Evolutionary conservation across 92 coral and sea anemone genomes (phyloP).

Genomic region (Montipora capitata): DNA sequence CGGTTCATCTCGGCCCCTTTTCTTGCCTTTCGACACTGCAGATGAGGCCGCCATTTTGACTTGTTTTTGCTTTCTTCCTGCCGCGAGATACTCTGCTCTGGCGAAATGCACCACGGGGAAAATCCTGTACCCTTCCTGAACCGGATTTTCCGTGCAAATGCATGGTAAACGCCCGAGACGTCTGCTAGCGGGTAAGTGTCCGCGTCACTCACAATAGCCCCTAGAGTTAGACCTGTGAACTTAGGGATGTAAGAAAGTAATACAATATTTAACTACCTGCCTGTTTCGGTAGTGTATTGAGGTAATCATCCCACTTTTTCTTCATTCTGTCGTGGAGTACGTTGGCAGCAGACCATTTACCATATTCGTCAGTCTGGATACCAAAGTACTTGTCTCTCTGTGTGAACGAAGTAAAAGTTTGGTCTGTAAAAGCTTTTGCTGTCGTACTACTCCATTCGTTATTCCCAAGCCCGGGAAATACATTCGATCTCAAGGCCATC

Average conservation of each 20-base stretch:
- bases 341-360: conserved; percentile 96
- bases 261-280: conserved; percentile 74
- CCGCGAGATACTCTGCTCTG: no score
- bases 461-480: conserved; percentile 96
- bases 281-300: conserved; percentile 82
- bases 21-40: no score
- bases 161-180: no score
- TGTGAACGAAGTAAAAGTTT: conserved; percentile 70
- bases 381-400: conserved; percentile 88
- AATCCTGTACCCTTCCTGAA: no score
- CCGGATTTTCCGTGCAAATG: no score
- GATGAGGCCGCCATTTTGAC: no score
- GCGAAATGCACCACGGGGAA: no score
- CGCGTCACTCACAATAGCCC: no score
- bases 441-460: conserved; percentile 90
- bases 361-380: conserved; percentile 88
- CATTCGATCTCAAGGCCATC: conserved; percentile 85
- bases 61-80: no score
- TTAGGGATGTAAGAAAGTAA: not conserved
- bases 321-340: conserved; percentile 96
- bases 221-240: not conserved
- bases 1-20: no score
- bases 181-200: no score
- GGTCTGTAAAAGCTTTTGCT: conserved; percentile 69
- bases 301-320: conserved; percentile 92